Evolutionary conservation across 2,797 vertebrate species (phyloP), one percentile per base, ranked within the genome.

Genomic region (Eulemur albifrons): DNA sequence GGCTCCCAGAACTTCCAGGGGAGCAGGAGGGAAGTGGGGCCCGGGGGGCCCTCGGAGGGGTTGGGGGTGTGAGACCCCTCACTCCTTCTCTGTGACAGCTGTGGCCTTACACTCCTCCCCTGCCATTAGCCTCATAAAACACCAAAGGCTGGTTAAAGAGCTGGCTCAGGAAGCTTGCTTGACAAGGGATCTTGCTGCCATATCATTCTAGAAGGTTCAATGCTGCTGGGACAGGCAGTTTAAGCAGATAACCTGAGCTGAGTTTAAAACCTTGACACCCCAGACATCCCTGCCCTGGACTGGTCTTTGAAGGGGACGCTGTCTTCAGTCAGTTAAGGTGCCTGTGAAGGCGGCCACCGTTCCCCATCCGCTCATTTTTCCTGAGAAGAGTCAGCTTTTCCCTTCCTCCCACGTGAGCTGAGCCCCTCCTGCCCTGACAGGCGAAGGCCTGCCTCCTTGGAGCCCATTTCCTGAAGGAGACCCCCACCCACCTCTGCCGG

Each of bases 391-490:
- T 76, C 79, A 48, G 23, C 54, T n/a, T 96, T 91, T 73, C 63
- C 57, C 70, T 96, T 87, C 67, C 57, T 89, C 54, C 69, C 7
- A 5, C 1, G 0, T 52, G 86, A 84, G 52, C 88, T 40, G 45
- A 86, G 80, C 43, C 21, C 40, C 59, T 92, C 89, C 75, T 70
- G 52, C 52, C 79, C 21, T 50, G 54, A 61, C n/a, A 12, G 27
- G 57, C 2, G 7, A 65, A 52, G 50, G 30, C 30, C 70, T 38
- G 27, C 82, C n/a, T 85, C 48, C 59, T 65, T 32, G 30, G 5
- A 93, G 86, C 70, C 43, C n/a, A 5, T 73, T 86, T 85, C 43
- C 92, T 70, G 59, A 72, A 92, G 82, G 73, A 80, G 88, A 43
- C 40, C 43, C 43, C 90, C 17, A 0, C 86, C 88, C 43, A 17